Percentiles rank a stretch among this genome's conserved stretches.
Conservation (phyloP, 2,888 invertebrate genomes). For the Hypselothyrea guttata region DNA sequence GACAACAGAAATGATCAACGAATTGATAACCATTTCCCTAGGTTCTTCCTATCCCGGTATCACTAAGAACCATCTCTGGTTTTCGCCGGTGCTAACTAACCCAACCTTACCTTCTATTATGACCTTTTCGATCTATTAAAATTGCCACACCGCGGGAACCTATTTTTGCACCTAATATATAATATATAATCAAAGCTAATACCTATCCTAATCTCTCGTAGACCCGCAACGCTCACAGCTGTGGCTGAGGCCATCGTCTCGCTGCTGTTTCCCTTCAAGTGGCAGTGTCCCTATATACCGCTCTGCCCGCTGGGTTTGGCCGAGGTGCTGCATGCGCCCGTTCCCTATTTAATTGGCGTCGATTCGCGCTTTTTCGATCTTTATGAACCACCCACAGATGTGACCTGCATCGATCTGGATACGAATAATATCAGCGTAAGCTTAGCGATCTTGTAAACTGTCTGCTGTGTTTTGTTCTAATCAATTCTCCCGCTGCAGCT, state of each 20-base stretch:
- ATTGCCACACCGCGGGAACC: too few species aligned
- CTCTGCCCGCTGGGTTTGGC: constrained; percentile 97
- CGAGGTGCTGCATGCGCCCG: constrained; percentile 97
- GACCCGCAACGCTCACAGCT: constrained; percentile 97
- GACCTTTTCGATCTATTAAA: too few species aligned
- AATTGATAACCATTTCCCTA: too few species aligned
- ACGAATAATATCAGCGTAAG: constrained; percentile 96
- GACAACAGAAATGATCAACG: too few species aligned
- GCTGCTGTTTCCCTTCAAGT: constrained; percentile 98
- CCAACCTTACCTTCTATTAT: too few species aligned
- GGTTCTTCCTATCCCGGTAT: too few species aligned
- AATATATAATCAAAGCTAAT: too few species aligned
- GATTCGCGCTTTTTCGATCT: constrained; percentile 98
- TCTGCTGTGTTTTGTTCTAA: too few species aligned
- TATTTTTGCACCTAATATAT: too few species aligned
- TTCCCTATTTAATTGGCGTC: constrained; percentile 98
- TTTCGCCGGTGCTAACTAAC: too few species aligned
- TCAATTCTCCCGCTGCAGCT: constrained; percentile 83
- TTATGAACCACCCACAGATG: constrained; percentile 97
- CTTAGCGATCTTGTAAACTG: constrained; percentile 48
- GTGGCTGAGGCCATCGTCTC: constrained; percentile 98
- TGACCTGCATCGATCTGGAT: constrained; percentile 98
- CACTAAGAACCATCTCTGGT: too few species aligned
- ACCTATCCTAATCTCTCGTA: constrained; percentile 55
- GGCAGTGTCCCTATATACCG: constrained; percentile 99